These are phyloP conservation scores for Lasius platythorax DNA, from an alignment of 2,888 invertebrate species.

Conservation along the genomic window DNA sequence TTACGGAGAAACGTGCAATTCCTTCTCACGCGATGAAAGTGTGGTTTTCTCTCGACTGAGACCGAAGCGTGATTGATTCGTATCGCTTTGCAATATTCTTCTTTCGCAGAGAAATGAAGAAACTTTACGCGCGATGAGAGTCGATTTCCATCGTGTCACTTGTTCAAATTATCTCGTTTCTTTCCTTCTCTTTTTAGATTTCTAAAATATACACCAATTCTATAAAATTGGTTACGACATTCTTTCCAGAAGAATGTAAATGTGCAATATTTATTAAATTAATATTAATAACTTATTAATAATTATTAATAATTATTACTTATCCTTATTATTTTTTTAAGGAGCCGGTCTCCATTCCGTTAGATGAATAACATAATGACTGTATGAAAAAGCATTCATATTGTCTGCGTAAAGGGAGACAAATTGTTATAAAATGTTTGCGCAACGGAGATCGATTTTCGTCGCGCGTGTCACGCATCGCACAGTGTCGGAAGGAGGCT, in stretches of 20 bases:
- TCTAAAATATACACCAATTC: neutral
- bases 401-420: neutral
- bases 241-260: neutral
- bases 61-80: constrained; percentile 19
- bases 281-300: constrained; percentile 18
- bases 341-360: constrained; percentile 36
- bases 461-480: constrained; percentile 36
- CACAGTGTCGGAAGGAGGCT: neutral
- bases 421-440: constrained; percentile 11
- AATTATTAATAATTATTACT: neutral
- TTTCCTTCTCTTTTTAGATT: neutral
- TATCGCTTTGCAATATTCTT: constrained; percentile 11
- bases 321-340: neutral
- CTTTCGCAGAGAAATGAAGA: neutral
- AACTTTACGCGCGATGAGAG: constrained; percentile 22
- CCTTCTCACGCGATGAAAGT: constrained; percentile 21
- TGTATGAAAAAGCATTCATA: neutral
- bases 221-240: neutral
- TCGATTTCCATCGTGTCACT: constrained; percentile 14
- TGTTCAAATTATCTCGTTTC: neutral
- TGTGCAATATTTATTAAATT: constrained; percentile 28
- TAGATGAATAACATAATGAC: neutral
- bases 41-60: neutral
- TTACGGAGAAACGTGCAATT: constrained; percentile 31
- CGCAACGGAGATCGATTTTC: constrained; percentile 37